Percentiles rank a stretch among this genome's conserved stretches.
Conservation (phyloP, 2,113 vertebrate genomes). For the Elaphurus davidianus region DNA sequence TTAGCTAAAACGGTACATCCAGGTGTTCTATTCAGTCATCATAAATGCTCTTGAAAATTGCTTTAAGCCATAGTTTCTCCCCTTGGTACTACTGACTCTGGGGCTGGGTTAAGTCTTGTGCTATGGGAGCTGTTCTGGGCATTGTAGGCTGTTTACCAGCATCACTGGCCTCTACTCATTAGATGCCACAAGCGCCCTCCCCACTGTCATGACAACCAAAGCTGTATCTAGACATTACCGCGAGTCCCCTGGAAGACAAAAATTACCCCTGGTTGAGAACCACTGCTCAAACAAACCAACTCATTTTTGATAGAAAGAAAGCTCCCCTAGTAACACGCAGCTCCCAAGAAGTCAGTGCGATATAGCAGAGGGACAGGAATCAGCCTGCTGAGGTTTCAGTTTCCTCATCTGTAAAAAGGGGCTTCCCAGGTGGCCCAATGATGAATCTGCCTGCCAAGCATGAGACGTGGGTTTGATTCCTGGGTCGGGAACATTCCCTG, state of each 20-base stretch:
- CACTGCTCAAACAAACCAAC: background rate
- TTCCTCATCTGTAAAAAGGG: background rate
- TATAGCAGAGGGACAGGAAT: background rate
- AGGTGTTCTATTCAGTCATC: background rate
- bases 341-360: background rate
- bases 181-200: background rate
- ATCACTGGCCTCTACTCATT: background rate
- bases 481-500: background rate
- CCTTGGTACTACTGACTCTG: background rate
- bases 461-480: background rate
- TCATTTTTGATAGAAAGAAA: background rate
- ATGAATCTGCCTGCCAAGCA: background rate
- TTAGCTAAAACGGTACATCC: background rate
- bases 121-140: fast-evolving
- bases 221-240: background rate
- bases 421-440: background rate
- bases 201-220: background rate
- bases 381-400: background rate
- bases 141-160: background rate
- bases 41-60: background rate
- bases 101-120: background rate
- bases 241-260: background rate
- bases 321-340: fast-evolving
- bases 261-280: background rate
- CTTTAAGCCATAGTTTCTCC: background rate